These are phyloP conservation scores for Lytechinus variegatus DNA, from an alignment of 35 echinoderm and acorn worm species.

Conservation along the genomic window DNA sequence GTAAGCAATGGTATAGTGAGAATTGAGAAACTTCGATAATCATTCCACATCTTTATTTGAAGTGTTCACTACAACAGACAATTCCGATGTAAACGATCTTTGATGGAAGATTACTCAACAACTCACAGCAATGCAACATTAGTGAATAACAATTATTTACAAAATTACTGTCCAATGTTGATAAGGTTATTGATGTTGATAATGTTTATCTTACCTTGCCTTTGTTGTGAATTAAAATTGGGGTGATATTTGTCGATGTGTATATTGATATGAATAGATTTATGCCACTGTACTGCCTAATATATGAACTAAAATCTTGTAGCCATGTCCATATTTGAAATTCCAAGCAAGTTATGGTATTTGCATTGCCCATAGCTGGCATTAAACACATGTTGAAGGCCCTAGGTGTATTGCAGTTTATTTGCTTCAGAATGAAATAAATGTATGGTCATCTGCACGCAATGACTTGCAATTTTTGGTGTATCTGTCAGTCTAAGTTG, in stretches of 20 bases:
- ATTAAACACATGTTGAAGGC: background rate
- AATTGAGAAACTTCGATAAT: background rate
- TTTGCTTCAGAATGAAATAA: conserved; percentile 36
- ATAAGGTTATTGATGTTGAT: background rate
- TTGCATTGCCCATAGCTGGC: background rate
- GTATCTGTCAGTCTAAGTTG: background rate
- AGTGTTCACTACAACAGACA: background rate
- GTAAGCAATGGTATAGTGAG: background rate
- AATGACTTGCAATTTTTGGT: background rate
- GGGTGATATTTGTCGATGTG: background rate
- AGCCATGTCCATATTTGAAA: background rate
- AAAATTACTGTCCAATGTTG: background rate
- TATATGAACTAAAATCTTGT: background rate
- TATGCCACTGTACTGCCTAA: background rate
- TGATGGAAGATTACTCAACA: background rate
- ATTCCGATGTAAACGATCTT: background rate
- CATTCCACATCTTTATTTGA: background rate
- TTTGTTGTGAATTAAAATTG: background rate
- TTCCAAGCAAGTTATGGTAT: background rate
- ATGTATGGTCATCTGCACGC: conserved; percentile 48
- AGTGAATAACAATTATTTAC: too few species aligned
- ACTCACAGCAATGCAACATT: background rate
- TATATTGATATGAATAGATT: background rate
- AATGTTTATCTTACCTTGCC: background rate
- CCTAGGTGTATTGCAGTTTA: conserved; percentile 25